phyloP scores from a whole-genome alignment of 2,113 vertebrate genomes.

The Elanus axillaris region DNA sequence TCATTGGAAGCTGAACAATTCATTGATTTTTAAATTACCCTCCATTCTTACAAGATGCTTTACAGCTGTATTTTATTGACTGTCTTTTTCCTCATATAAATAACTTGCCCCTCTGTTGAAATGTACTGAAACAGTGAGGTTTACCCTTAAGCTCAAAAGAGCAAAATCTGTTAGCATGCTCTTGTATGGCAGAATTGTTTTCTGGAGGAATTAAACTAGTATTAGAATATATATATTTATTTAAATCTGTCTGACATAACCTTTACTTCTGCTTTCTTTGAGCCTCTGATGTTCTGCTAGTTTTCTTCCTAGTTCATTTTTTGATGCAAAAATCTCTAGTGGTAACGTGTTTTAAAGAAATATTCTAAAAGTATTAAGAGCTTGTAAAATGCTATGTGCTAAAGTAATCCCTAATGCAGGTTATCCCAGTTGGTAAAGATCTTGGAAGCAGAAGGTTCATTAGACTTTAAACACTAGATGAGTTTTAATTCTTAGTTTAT shows the following conservation, averaged over 20 bases:
- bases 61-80: background rate
- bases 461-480: background rate
- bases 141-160: background rate
- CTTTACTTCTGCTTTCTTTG: background rate
- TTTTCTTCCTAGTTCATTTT: background rate
- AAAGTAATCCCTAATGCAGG: background rate
- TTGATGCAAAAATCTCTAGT: background rate
- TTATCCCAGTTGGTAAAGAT: background rate
- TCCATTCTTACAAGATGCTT: background rate
- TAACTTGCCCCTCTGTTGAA: background rate
- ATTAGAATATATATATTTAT: background rate
- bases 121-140: background rate
- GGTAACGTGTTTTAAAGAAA: background rate
- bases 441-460: background rate
- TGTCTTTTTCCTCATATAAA: background rate
- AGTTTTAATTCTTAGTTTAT: background rate
- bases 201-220: background rate
- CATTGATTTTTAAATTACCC: constrained; percentile 3
- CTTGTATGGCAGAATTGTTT: background rate
- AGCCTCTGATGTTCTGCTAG: background rate
- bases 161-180: background rate
- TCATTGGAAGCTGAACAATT: background rate
- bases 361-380: background rate
- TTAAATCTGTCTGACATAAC: background rate
- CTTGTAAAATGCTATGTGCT: background rate